Conservation (phyloP, 2,113 vertebrate genomes). For the Platichthys flesus region DNA sequence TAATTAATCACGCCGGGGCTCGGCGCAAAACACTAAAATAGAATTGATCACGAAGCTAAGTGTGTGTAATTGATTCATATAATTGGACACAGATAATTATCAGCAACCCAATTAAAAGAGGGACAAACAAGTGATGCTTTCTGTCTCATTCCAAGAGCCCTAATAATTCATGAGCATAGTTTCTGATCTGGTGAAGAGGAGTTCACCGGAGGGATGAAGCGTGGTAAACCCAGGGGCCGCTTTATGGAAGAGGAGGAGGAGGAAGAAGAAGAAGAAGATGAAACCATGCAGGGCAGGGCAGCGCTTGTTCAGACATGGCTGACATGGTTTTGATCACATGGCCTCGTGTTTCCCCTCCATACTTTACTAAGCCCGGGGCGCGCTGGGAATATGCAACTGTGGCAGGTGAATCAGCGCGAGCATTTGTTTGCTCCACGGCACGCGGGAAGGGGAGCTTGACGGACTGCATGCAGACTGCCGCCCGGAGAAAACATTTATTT, state of each 20-base stretch:
- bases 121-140: slow-evolving; percentile 53
- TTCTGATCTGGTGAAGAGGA: slow-evolving; percentile 34
- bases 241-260: background rate
- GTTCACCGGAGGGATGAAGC: slow-evolving; percentile 44
- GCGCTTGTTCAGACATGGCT: slow-evolving; percentile 53
- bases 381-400: slow-evolving; percentile 68
- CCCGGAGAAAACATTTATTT: slow-evolving; percentile 62
- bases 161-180: slow-evolving; percentile 60
- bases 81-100: slow-evolving; percentile 74
- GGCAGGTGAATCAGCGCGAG: slow-evolving; percentile 71
- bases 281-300: slow-evolving; percentile 18
- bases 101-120: slow-evolving; percentile 66
- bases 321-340: slow-evolving; percentile 66
- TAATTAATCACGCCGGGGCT: slow-evolving; percentile 63
- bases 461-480: slow-evolving; percentile 59
- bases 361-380: slow-evolving; percentile 52
- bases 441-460: slow-evolving; percentile 55
- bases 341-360: slow-evolving; percentile 52
- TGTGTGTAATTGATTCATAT: slow-evolving; percentile 71
- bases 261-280: too few relatives aligned
- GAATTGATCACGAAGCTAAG: slow-evolving; percentile 65
- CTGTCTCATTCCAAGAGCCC: slow-evolving; percentile 38
- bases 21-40: slow-evolving; percentile 57
- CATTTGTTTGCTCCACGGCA: slow-evolving; percentile 70
- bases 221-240: slow-evolving; percentile 35